Conservation (phyloP, 2,888 invertebrate species). For the Ametastegia equiseti region DNA sequence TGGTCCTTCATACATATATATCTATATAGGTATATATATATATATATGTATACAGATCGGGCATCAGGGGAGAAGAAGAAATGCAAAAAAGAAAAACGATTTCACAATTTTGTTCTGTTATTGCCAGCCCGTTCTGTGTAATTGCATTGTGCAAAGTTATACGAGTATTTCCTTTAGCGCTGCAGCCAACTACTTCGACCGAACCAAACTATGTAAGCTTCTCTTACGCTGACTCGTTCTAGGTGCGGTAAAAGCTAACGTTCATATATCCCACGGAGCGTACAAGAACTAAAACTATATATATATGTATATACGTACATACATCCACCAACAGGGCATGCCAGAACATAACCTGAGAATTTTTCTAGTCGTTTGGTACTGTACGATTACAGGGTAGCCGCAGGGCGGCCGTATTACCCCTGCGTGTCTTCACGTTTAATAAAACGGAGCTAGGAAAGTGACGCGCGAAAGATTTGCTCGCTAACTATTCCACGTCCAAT, state of each 20-base stretch:
- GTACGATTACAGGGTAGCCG: not conserved
- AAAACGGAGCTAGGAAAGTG: not conserved
- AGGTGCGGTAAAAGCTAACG: slow-evolving; percentile 7
- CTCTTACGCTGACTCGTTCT: not conserved
- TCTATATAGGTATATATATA: not conserved
- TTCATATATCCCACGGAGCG: slow-evolving; percentile 7
- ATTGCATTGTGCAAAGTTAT: slow-evolving; percentile 29
- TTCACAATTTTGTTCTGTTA: not conserved
- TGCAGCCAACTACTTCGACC: not conserved
- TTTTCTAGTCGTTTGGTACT: not conserved
- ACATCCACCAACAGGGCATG: not conserved
- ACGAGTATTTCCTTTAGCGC: slow-evolving; percentile 23
- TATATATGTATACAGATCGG: too few species aligned
- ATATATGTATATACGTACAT: not conserved
- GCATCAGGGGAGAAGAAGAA: too few species aligned
- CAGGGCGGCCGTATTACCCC: not conserved
- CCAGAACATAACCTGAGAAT: slow-evolving; percentile 20
- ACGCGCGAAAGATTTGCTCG: not conserved
- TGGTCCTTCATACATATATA: not conserved
- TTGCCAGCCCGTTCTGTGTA: slow-evolving; percentile 14
- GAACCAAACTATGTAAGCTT: slow-evolving; percentile 6
- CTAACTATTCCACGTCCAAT: not conserved
- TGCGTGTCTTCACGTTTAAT: not conserved
- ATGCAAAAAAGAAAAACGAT: not conserved
- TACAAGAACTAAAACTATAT: not conserved